phyloP scores from a whole-genome alignment of 1,140 invertebrate genomes.

The Seison nebaliae region DNA sequence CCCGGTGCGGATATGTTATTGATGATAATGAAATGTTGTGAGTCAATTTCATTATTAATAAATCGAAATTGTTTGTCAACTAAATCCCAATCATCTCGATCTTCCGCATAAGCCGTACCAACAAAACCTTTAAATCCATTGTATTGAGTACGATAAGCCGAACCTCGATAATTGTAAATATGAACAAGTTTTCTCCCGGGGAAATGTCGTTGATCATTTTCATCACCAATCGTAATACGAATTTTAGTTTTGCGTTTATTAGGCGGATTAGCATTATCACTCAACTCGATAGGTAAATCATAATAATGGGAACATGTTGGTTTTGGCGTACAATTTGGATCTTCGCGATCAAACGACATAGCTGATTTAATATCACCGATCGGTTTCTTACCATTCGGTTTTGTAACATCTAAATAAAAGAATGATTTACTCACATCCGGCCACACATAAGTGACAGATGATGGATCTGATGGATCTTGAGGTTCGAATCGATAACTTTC shows the following conservation, averaged over 20 bases:
- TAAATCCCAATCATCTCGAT: conserved; percentile 84
- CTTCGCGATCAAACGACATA: conserved; percentile 67
- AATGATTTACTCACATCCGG: conserved; percentile 10
- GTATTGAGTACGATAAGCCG: too few species aligned
- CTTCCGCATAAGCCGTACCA: conserved; percentile 74
- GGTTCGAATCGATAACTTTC: neutral
- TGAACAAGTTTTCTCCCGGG: conserved; percentile 79
- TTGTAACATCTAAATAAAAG: conserved; percentile 7
- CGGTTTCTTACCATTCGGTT: conserved; percentile 58
- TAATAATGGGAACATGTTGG: conserved; percentile 35
- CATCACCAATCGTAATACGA: conserved; percentile 75
- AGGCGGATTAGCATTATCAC: conserved; percentile 18
- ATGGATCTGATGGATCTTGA: neutral
- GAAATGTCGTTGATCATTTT: conserved; percentile 88
- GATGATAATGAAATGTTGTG: conserved; percentile 6
- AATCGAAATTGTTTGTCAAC: conserved; percentile 61
- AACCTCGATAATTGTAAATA: conserved; percentile 70
- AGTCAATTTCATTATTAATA: conserved; percentile 1
- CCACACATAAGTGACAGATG: neutral
- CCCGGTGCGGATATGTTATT: conserved; percentile 5
- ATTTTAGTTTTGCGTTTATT: conserved; percentile 57
- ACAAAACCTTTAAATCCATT: conserved; percentile 36
- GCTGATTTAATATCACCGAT: conserved; percentile 66
- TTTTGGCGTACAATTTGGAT: conserved; percentile 72
- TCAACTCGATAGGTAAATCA: conserved; percentile 23